phyloP scores from a whole-genome alignment of 1,140 invertebrate genomes.

The Drosophila miranda region DNA sequence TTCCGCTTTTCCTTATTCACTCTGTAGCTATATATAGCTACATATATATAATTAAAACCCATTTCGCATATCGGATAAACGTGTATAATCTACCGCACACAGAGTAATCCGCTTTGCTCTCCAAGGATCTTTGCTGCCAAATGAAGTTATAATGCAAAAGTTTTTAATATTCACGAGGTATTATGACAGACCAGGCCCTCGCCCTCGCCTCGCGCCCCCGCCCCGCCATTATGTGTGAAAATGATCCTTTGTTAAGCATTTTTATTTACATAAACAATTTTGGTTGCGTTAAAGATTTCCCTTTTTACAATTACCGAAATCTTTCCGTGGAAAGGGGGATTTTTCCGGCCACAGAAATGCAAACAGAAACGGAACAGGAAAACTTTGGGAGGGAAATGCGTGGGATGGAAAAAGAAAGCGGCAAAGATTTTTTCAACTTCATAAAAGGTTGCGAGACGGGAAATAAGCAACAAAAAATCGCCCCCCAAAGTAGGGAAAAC shows the following conservation, averaged over 20 bases:
- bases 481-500: slow-evolving; percentile 10
- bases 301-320: slow-evolving; percentile 29
- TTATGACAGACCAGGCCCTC: slow-evolving; percentile 39
- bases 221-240: slow-evolving; percentile 43
- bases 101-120: slow-evolving; percentile 62
- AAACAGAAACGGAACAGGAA: slow-evolving; percentile 53
- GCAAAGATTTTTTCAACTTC: slow-evolving; percentile 57
- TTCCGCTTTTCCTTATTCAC: slow-evolving; percentile 20
- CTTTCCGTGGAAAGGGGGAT: neutral
- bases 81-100: slow-evolving; percentile 43
- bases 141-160: slow-evolving; percentile 26
- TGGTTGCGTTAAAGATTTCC: slow-evolving; percentile 29
- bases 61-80: slow-evolving; percentile 61
- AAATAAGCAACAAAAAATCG: slow-evolving; percentile 64
- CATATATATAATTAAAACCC: slow-evolving; percentile 58
- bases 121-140: too few relatives aligned
- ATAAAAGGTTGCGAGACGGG: slow-evolving; percentile 63
- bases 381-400: slow-evolving; percentile 35
- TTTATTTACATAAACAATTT: slow-evolving; percentile 52
- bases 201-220: neutral
- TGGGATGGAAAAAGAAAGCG: slow-evolving; percentile 4
- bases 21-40: slow-evolving; percentile 1
- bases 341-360: slow-evolving; percentile 43
- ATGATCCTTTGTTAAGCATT: slow-evolving; percentile 30
- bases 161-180: slow-evolving; percentile 65